Percentiles rank a stretch among this genome's conserved stretches.
These are phyloP conservation scores for Ostrea denselamellosa DNA, from an alignment of 1,140 invertebrate genomes.

Conservation along the genomic window DNA sequence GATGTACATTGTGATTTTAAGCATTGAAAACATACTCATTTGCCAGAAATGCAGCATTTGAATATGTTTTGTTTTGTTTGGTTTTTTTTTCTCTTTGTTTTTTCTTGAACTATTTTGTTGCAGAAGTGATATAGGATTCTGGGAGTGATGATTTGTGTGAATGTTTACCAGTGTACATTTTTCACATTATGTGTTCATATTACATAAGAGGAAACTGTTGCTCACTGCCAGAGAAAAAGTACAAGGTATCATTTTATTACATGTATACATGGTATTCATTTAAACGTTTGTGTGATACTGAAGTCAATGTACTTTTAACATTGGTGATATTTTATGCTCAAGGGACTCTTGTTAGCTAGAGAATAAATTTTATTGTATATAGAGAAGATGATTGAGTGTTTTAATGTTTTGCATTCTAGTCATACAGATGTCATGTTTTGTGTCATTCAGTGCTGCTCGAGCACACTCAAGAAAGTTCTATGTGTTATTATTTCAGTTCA, in stretches of 20 bases:
- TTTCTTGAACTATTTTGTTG: background rate
- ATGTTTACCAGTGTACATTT: background rate
- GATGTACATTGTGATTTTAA: background rate
- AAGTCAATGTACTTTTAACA: background rate
- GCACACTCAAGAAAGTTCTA: background rate
- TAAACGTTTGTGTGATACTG: constrained; percentile 10
- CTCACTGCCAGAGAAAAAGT: background rate
- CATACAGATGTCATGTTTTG: constrained; percentile 25
- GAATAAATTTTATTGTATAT: constrained; percentile 13
- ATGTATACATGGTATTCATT: background rate
- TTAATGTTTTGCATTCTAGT: constrained; percentile 40
- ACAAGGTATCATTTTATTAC: background rate
- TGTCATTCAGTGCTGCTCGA: background rate
- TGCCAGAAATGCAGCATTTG: constrained; percentile 1
- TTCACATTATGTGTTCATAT: constrained; percentile 35
- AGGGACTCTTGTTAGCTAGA: constrained; percentile 7
- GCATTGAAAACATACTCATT: constrained; percentile 18
- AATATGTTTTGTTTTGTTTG: background rate
- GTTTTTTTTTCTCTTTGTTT: background rate
- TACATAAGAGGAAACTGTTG: background rate
- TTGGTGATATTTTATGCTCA: constrained; percentile 20
- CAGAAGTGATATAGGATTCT: background rate
- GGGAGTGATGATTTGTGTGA: constrained; percentile 6
- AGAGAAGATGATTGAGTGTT: constrained; percentile 24
- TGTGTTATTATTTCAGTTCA: background rate